These are phyloP conservation scores for Tethya wilhelma DNA, from an alignment of 37 sponge, comb jelly and placozoan genomes.

Conservation along the genomic window DNA sequence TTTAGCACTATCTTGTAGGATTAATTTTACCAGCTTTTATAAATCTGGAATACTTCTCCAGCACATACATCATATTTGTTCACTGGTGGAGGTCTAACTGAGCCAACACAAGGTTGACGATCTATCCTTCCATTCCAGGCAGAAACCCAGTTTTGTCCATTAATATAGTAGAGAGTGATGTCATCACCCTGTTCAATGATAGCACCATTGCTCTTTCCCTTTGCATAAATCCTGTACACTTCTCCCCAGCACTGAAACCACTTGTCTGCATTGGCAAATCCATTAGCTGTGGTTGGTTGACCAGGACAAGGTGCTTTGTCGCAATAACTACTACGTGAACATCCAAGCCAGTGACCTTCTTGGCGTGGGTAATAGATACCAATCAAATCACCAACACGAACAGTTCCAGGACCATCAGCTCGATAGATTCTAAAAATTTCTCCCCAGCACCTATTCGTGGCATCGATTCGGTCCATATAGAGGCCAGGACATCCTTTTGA, in stretches of 20 bases:
- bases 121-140: not conserved
- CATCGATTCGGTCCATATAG: not conserved
- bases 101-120: not conserved
- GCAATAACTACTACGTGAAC: not conserved
- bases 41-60: conserved; percentile 15
- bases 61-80: not conserved
- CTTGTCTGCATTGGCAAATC: not conserved
- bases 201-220: not conserved
- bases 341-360: not conserved
- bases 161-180: not conserved
- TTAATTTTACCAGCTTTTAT: no score
- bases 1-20: no score
- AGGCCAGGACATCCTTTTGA: not conserved
- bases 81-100: not conserved
- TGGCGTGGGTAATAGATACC: not conserved
- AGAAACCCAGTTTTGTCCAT: not conserved
- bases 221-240: not conserved
- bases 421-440: not conserved
- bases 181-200: not conserved
- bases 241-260: not conserved
- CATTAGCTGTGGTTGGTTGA: not conserved
- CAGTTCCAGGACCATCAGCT: not conserved
- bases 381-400: not conserved
- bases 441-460: not conserved
- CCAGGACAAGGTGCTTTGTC: not conserved